Evolutionary conservation across 2,888 invertebrate species (phyloP).

Genomic region (Orchestes rusci): DNA sequence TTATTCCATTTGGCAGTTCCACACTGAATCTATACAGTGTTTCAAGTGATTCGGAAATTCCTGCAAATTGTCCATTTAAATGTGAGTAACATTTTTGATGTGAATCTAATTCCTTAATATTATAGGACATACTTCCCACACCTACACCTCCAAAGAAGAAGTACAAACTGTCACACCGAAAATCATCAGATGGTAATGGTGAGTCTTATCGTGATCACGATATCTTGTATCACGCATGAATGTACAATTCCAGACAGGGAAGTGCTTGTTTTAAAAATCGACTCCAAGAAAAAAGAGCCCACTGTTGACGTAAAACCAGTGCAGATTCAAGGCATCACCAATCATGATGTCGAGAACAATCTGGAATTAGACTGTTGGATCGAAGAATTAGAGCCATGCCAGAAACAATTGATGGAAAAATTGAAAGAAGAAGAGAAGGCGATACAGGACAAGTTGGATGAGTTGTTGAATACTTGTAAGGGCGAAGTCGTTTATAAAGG

Average conservation of each 20-base stretch:
- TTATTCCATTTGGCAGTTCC: no score
- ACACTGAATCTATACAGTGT: no score
- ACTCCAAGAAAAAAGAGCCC: not conserved
- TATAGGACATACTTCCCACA: no score
- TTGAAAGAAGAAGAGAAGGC: conserved; percentile 61
- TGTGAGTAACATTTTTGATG: no score
- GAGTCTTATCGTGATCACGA: no score
- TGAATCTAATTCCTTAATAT: no score
- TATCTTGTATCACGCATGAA: no score
- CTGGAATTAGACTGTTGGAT: conserved; percentile 65
- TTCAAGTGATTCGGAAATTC: no score
- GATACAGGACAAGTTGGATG: conserved; percentile 41
- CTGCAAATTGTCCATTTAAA: no score
- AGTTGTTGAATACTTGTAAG: conserved; percentile 50
- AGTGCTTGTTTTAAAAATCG: conserved; percentile 38
- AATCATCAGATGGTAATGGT: conserved; percentile 40
- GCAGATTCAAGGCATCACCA: conserved; percentile 29
- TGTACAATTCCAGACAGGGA: conserved; percentile 39
- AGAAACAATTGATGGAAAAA: conserved; percentile 45
- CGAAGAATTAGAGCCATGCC: conserved; percentile 57
- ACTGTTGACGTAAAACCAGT: not conserved
- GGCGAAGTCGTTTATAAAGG: conserved; percentile 61
- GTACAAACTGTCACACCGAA: conserved; percentile 38
- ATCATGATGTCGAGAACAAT: conserved; percentile 37
- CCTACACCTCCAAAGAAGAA: conserved; percentile 39